These are phyloP conservation scores for Ypsolopha sequella DNA, from an alignment of 2,888 invertebrate species.

Conservation along the genomic window DNA sequence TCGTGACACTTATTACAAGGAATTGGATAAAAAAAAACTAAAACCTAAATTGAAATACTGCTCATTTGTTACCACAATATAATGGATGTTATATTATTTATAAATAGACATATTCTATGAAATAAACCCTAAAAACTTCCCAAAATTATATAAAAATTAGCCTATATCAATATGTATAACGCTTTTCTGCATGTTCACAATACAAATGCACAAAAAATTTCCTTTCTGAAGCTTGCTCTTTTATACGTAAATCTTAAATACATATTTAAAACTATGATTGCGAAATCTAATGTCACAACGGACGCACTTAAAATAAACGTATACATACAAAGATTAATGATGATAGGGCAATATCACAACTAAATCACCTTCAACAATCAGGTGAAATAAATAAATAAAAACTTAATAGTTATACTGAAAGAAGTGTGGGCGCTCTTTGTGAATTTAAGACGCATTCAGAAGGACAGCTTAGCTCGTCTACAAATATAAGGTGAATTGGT, in stretches of 20 bases:
- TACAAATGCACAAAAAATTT: too few relatives aligned
- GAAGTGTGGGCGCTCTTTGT: not conserved
- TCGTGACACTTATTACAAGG: not conserved
- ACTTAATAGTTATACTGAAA: not conserved
- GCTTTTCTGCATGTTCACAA: too few relatives aligned
- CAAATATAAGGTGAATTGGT: too few relatives aligned
- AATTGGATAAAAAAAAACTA: not conserved
- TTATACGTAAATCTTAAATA: constrained; percentile 22
- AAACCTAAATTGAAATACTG: constrained; percentile 41
- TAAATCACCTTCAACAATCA: constrained; percentile 43
- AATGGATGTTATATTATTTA: constrained; percentile 40
- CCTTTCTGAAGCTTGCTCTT: too few relatives aligned
- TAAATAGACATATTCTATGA: constrained; percentile 33
- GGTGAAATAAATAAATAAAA: constrained; percentile 47
- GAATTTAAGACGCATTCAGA: too few relatives aligned
- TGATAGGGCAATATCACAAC: constrained; percentile 65
- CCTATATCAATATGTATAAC: too few relatives aligned
- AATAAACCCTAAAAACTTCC: constrained; percentile 20
- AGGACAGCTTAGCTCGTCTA: too few relatives aligned
- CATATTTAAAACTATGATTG: constrained; percentile 35
- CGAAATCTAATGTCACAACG: constrained; percentile 55
- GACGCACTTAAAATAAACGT: constrained; percentile 63
- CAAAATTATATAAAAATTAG: constrained; percentile 17
- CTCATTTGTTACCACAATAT: constrained; percentile 35
- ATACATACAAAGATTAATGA: constrained; percentile 55